phyloP scores from a whole-genome alignment of 1,140 invertebrate species.

The Melipona quadrifasciata region DNA sequence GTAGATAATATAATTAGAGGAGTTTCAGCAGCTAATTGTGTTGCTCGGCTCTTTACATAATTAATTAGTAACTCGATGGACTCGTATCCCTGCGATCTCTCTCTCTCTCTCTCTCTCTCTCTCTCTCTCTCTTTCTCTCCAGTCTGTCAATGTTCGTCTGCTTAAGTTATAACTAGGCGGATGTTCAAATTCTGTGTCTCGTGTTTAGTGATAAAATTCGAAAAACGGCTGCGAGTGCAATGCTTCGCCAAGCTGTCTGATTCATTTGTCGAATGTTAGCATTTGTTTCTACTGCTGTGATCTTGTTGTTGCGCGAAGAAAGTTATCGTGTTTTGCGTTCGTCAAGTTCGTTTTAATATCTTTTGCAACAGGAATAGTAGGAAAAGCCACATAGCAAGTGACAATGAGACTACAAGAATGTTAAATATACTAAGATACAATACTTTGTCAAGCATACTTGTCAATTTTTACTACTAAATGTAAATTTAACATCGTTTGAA shows the following conservation, averaged over 20 bases:
- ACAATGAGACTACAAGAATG: too few relatives aligned
- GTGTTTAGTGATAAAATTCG: background rate
- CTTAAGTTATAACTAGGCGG: background rate
- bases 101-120: too few relatives aligned
- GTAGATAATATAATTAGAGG: slow-evolving; percentile 53
- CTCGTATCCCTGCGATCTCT: background rate
- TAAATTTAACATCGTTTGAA: too few relatives aligned
- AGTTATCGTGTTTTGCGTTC: too few relatives aligned
- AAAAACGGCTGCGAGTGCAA: too few relatives aligned
- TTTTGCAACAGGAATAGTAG: background rate
- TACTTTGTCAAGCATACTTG: too few relatives aligned
- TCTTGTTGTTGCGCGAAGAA: background rate
- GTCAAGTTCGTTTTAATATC: background rate
- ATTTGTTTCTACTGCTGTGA: background rate
- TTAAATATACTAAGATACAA: too few relatives aligned
- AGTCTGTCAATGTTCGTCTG: background rate
- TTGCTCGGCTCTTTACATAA: slow-evolving; percentile 51
- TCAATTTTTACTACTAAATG: too few relatives aligned
- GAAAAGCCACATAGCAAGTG: background rate
- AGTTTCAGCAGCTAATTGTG: slow-evolving; percentile 54
- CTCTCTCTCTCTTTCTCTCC: too few relatives aligned
- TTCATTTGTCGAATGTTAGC: background rate
- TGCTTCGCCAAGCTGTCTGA: background rate
- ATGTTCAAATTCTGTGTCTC: background rate
- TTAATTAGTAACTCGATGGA: slow-evolving; percentile 47